Evolutionary conservation across 2,797 vertebrate genomes (phyloP).

Genomic region (Aphelocoma californica): DNA sequence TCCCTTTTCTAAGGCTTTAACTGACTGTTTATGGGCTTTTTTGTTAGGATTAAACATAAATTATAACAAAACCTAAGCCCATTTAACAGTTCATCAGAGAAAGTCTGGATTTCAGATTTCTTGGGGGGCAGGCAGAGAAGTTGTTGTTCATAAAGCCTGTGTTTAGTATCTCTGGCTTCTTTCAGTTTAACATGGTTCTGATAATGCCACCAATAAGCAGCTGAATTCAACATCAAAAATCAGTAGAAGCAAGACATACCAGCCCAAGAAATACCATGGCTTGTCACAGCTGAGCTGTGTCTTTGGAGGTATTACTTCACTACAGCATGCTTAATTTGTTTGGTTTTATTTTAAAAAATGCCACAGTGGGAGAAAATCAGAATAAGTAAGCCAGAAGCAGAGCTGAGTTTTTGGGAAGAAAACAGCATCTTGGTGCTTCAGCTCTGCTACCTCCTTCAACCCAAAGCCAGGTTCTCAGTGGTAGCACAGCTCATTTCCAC

Average conservation of each 20-base stretch:
- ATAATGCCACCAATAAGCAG: neutral
- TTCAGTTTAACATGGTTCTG: neutral
- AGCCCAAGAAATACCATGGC: neutral
- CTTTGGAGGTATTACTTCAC: neutral
- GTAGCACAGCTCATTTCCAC: neutral
- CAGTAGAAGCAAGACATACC: neutral
- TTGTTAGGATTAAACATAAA: slow-evolving; percentile 23
- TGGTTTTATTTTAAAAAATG: neutral
- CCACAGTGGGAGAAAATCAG: neutral
- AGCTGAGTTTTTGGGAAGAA: neutral
- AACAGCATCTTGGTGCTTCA: neutral
- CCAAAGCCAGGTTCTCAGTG: neutral
- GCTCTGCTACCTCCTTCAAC: neutral
- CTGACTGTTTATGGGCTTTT: neutral
- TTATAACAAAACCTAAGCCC: neutral
- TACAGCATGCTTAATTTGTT: neutral
- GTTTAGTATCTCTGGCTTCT: neutral
- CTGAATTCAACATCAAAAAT: neutral
- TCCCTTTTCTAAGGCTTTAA: slow-evolving; percentile 17
- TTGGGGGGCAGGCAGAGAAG: neutral
- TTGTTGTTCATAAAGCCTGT: neutral
- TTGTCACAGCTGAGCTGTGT: neutral
- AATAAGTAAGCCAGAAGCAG: neutral
- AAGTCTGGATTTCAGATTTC: neutral
- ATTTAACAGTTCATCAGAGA: neutral